Percentiles rank a stretch among this genome's conserved stretches.
Evolutionary conservation across 2,797 vertebrate species (phyloP).

Genomic region (Sternarchorhynchus goeldii): DNA sequence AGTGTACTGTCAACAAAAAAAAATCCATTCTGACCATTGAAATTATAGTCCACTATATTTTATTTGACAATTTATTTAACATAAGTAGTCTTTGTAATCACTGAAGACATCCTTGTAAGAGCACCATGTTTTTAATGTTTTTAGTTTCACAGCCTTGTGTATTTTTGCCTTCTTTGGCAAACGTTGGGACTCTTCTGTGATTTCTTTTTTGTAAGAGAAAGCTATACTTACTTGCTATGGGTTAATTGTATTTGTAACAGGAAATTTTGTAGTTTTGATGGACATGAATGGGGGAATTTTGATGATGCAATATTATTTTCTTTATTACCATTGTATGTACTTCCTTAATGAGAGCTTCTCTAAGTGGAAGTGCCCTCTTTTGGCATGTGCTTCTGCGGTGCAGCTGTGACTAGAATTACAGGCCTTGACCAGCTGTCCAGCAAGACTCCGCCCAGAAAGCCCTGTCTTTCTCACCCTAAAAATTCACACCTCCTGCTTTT

Average conservation of each 20-base stretch:
- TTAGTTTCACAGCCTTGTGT: constrained; percentile 40
- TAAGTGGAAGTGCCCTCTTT: constrained; percentile 44
- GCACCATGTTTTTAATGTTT: constrained; percentile 46
- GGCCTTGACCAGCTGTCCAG: constrained; percentile 44
- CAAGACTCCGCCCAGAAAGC: constrained; percentile 45
- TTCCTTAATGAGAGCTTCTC: constrained; percentile 40
- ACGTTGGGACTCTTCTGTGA: constrained; percentile 38
- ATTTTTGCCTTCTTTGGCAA: constrained; percentile 38
- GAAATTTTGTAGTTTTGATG: constrained; percentile 45
- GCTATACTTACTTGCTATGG: constrained; percentile 37
- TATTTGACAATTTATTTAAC: constrained; percentile 43
- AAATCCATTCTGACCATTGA: constrained; percentile 25
- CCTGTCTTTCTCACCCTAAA: constrained; percentile 42
- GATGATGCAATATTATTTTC: constrained; percentile 47
- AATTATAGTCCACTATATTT: constrained; percentile 44
- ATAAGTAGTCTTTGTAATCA: constrained; percentile 41
- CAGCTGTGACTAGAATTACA: constrained; percentile 43
- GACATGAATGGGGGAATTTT: constrained; percentile 45
- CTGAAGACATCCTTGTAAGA: constrained; percentile 35
- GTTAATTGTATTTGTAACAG: constrained; percentile 39
- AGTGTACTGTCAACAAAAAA: constrained; percentile 26
- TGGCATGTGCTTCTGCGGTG: constrained; percentile 21
- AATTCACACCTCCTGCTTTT: constrained; percentile 48
- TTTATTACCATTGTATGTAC: constrained; percentile 27
- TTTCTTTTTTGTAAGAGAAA: constrained; percentile 42